Percentiles rank a stretch among this genome's conserved stretches.
These are phyloP conservation scores for Ganaspis sp. DNA, from an alignment of 1,140 invertebrate genomes.

Conservation along the genomic window DNA sequence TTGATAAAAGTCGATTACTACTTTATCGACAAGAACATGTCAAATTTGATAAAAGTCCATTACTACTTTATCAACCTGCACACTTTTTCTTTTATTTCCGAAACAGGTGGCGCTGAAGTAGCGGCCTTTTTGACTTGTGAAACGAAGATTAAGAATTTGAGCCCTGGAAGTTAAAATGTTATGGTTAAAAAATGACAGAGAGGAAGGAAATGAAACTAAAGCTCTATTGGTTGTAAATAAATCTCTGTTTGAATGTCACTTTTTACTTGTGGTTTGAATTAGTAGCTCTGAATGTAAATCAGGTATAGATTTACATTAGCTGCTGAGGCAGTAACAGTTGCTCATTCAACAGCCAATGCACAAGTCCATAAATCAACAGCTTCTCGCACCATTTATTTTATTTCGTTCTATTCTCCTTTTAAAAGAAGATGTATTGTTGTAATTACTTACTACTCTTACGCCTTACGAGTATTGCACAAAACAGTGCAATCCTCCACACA, in stretches of 20 bases:
- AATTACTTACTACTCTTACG: constrained; percentile 1
- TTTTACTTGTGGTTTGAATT: neutral
- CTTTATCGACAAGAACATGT: too few relatives aligned
- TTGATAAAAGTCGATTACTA: too few relatives aligned
- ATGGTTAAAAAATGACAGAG: too few relatives aligned
- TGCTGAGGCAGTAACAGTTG: constrained; percentile 4
- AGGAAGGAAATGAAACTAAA: too few relatives aligned
- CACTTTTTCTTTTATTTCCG: too few relatives aligned
- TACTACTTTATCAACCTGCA: too few relatives aligned
- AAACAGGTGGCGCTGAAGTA: too few relatives aligned
- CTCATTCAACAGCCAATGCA: neutral
- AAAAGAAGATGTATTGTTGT: neutral
- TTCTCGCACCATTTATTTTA: neutral
- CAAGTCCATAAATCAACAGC: neutral
- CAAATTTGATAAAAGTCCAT: too few relatives aligned
- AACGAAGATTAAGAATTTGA: too few relatives aligned
- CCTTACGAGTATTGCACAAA: neutral
- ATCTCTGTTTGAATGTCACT: neutral
- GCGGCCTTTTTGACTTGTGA: too few relatives aligned
- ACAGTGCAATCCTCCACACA: too few relatives aligned
- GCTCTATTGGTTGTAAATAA: neutral
- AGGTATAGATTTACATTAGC: constrained; percentile 3
- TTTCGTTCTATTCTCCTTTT: neutral
- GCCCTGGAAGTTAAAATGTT: too few relatives aligned
- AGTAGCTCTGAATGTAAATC: neutral